Conservation (phyloP, 2,797 vertebrate genomes). For the Fratercula arctica region DNA sequence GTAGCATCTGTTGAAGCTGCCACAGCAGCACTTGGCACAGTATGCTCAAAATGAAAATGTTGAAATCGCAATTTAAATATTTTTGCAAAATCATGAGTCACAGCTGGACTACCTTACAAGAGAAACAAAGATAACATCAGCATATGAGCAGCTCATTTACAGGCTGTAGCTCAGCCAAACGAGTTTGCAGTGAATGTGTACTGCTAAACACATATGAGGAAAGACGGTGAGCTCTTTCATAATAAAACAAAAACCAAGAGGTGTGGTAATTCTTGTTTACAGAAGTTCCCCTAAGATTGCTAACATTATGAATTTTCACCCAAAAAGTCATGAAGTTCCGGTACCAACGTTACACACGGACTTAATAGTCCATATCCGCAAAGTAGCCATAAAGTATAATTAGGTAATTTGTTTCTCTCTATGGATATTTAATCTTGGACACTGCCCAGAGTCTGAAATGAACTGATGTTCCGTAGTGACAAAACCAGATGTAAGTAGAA, state of each 20-base stretch:
- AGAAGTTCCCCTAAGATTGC: not conserved
- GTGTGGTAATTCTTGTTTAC: not conserved
- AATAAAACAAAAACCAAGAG: not conserved
- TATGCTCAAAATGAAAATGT: conserved; percentile 1
- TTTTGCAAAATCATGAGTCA: conserved; percentile 39
- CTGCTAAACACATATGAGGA: not conserved
- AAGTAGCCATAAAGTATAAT: not conserved
- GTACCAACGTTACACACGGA: not conserved
- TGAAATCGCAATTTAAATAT: conserved; percentile 34
- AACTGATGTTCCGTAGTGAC: not conserved
- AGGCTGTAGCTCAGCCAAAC: not conserved
- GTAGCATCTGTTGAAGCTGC: not conserved
- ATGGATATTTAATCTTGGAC: not conserved
- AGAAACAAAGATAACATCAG: conserved; percentile 30
- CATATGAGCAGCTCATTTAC: not conserved
- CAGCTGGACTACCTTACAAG: not conserved
- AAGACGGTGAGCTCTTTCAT: not conserved
- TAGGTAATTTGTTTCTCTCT: not conserved
- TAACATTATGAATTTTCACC: not conserved
- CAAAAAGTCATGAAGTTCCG: not conserved
- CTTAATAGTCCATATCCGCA: not conserved
- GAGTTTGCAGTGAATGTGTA: not conserved
- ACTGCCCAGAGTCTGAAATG: not conserved
- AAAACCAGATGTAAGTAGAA: not conserved
- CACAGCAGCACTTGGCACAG: not conserved